Percentiles rank a stretch among this genome's conserved stretches.
phyloP scores from a whole-genome alignment of 2,888 invertebrate species.

The Anodontia alba region DNA sequence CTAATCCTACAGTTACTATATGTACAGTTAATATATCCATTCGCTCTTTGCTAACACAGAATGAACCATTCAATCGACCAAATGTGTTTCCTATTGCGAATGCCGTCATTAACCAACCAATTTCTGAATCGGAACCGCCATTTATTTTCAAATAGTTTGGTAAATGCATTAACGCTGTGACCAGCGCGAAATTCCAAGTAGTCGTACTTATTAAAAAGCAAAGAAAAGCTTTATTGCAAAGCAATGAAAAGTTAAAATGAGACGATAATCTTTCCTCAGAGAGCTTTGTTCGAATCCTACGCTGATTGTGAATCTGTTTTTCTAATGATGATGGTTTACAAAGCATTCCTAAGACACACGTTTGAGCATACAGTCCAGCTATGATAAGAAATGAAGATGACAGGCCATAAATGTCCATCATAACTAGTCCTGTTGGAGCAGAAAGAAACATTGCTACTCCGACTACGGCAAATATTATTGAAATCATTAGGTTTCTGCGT shows the following conservation, averaged over 20 bases:
- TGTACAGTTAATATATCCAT: slow-evolving; percentile 33
- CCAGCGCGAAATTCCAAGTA: slow-evolving; percentile 51
- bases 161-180: slow-evolving; percentile 45
- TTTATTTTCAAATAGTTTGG: slow-evolving; percentile 48
- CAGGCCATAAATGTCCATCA: slow-evolving; percentile 45
- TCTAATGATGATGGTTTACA: slow-evolving; percentile 55
- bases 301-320: slow-evolving; percentile 24
- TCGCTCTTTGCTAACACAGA: slow-evolving; percentile 35
- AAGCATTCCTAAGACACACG: slow-evolving; percentile 54
- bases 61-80: slow-evolving; percentile 41
- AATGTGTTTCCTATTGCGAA: slow-evolving; percentile 47
- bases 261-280: slow-evolving; percentile 9
- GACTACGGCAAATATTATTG: slow-evolving; percentile 39
- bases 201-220: slow-evolving; percentile 47
- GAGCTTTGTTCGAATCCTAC: not conserved
- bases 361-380: slow-evolving; percentile 51
- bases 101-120: slow-evolving; percentile 43
- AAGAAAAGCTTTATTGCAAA: slow-evolving; percentile 41
- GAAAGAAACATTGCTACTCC: slow-evolving; percentile 60
- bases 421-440: slow-evolving; percentile 48
- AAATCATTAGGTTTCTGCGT: slow-evolving; percentile 41
- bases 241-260: slow-evolving; percentile 38
- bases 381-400: slow-evolving; percentile 49
- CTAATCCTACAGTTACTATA: slow-evolving; percentile 18
- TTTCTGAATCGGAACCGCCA: slow-evolving; percentile 37